Base-by-base conservation (phyloP, 2,888 invertebrate species). In the Aspidapion aeneum region DNA sequence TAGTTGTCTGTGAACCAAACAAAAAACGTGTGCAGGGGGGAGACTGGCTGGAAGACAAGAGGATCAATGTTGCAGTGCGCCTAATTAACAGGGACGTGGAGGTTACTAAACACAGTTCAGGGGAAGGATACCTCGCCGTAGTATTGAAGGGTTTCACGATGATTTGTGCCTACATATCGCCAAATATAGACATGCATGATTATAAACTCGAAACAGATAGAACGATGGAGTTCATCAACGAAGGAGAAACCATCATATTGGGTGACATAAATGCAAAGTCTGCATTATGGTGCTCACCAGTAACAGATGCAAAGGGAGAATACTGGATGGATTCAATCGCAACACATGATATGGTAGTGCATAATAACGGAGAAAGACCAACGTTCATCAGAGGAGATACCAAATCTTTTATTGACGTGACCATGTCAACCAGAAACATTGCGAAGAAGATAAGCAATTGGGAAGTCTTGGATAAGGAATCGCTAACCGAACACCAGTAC, bases 291-390 rank as follows among this genome's bases (percentile, higher is more conserved):
- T 70, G 70, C 12, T 69, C 71, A 65, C 63, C 66, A 48, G 12
- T 5, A 16, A 64, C 69, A 7, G 63, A 73, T 60, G 57, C 52
- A 55, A 65, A 69, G 55, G 71, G 71, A 60, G 63, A 65, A 58
- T 60, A 62, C 19, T 60, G 70, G 19, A 19, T 67, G 62, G 72
- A 72, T 54, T 69, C 70, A 67, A 68, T 68, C n/a, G 67, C 70
- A 57, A 65, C 70, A 57, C 21, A 57, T 3, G 67, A 61, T 16
- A 63, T 70, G 60, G 49, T 54, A 21, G 51, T 59, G 18, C 52
- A 60, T 35, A 62, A 62, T 19, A 52, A n/a, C 7, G 62, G 62
- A 17, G 12, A 5, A 1, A 59, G 17, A 18, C 59, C 61, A 5
- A 61, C 57, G 5, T 61, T 58, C 21, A n/a, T 58, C 12, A 58